A percentile compares a stretch with the other conserved stretches of the same genome.
These are phyloP conservation scores for Cairina moschata DNA, from an alignment of 2,113 vertebrate genomes.

Conservation along the genomic window DNA sequence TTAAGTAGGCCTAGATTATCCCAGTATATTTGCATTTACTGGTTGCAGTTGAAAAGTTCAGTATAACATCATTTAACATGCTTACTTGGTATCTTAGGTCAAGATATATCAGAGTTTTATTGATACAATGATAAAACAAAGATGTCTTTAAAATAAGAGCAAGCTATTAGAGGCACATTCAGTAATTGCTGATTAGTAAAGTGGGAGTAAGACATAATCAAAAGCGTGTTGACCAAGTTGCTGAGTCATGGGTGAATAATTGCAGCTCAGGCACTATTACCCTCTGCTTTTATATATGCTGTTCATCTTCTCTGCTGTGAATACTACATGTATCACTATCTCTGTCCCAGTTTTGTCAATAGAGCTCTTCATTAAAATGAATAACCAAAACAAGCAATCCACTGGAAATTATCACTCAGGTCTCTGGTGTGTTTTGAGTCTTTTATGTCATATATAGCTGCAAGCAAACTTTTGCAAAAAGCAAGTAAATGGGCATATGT, in stretches of 20 bases:
- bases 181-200: neutral
- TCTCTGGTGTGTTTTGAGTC: neutral
- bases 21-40: neutral
- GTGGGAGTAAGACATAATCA: neutral
- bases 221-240: neutral
- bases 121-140: neutral
- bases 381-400: neutral
- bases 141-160: neutral
- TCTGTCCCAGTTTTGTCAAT: neutral
- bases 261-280: neutral
- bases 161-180: neutral
- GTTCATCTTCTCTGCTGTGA: neutral
- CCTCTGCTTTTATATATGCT: neutral
- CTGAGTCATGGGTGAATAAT: neutral
- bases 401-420: neutral
- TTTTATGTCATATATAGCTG: neutral
- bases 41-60: neutral
- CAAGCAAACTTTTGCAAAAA: neutral
- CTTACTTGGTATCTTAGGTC: neutral
- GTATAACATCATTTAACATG: neutral
- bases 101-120: neutral
- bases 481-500: neutral
- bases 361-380: slow-evolving; percentile 10
- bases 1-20: neutral
- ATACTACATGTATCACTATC: neutral